Percentiles rank a stretch among this genome's conserved stretches.
Evolutionary conservation across 2,888 invertebrate genomes (phyloP).

Genomic region (Aspidiotus destructor): DNA sequence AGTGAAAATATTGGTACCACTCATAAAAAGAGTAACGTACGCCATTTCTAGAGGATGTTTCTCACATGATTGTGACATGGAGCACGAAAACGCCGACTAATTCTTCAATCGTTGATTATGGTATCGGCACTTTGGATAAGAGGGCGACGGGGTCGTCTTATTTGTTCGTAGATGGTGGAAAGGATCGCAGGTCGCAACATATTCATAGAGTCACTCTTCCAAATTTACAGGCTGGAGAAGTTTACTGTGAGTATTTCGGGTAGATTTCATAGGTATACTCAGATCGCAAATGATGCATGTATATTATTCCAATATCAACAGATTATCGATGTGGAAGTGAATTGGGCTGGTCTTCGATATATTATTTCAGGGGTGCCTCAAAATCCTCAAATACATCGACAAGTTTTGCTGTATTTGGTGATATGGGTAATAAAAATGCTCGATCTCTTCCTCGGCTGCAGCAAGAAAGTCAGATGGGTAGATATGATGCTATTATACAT

Average conservation of each 20-base stretch:
- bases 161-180: slow-evolving; percentile 66
- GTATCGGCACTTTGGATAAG: slow-evolving; percentile 46
- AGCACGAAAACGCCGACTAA: slow-evolving; percentile 59
- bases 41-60: slow-evolving; percentile 48
- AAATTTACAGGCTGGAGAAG: slow-evolving; percentile 52
- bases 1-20: neutral
- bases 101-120: slow-evolving; percentile 64
- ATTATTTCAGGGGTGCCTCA: slow-evolving; percentile 65
- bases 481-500: slow-evolving; percentile 80
- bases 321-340: slow-evolving; percentile 72
- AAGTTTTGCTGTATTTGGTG: slow-evolving; percentile 74
- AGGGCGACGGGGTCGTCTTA: slow-evolving; percentile 49
- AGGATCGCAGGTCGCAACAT: slow-evolving; percentile 54
- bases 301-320: slow-evolving; percentile 41
- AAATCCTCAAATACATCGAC: slow-evolving; percentile 63
- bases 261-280: neutral
- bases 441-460: slow-evolving; percentile 75
- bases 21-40: neutral
- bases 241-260: slow-evolving; percentile 49
- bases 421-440: slow-evolving; percentile 88
- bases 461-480: slow-evolving; percentile 65
- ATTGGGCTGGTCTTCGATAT: slow-evolving; percentile 71
- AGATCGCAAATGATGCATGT: neutral
- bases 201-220: slow-evolving; percentile 64
- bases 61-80: slow-evolving; percentile 72